A percentile compares a stretch with the other conserved stretches of the same genome.
Conservation (phyloP, 2,888 invertebrate genomes). For the Dynastes tityus region DNA sequence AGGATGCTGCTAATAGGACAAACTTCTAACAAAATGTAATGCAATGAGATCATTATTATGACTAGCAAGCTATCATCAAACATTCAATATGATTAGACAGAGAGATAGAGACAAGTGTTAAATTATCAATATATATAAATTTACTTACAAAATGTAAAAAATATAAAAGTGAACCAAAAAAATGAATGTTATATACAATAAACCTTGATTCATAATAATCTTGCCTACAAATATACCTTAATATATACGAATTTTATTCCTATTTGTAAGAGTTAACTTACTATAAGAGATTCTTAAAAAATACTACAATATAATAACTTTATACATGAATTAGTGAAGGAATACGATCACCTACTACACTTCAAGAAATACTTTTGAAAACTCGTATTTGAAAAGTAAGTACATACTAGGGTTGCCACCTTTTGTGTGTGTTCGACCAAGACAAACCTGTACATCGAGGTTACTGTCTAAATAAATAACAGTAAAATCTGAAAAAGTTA, state of each 20-base stretch:
- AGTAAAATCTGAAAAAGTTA: too few species aligned
- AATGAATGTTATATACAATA: neutral
- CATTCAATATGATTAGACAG: neutral
- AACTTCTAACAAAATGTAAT: neutral
- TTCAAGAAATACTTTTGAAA: too few species aligned
- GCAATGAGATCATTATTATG: constrained; percentile 5
- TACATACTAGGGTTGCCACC: neutral
- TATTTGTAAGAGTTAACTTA: neutral
- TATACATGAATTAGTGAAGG: constrained; percentile 9
- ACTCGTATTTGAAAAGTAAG: neutral
- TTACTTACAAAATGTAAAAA: neutral
- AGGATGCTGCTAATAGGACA: neutral
- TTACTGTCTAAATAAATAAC: too few species aligned
- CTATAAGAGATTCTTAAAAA: constrained; percentile 1
- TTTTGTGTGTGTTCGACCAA: too few species aligned
- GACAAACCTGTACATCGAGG: too few species aligned
- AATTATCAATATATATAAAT: neutral
- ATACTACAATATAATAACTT: constrained; percentile 1
- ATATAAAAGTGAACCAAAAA: neutral
- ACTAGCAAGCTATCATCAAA: neutral
- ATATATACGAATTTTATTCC: neutral
- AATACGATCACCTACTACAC: neutral
- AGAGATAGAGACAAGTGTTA: too few species aligned
- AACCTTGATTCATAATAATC: neutral
- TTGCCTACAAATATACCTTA: neutral